phyloP scores from a whole-genome alignment of 2,113 vertebrate species.

The Lonchura striata region DNA sequence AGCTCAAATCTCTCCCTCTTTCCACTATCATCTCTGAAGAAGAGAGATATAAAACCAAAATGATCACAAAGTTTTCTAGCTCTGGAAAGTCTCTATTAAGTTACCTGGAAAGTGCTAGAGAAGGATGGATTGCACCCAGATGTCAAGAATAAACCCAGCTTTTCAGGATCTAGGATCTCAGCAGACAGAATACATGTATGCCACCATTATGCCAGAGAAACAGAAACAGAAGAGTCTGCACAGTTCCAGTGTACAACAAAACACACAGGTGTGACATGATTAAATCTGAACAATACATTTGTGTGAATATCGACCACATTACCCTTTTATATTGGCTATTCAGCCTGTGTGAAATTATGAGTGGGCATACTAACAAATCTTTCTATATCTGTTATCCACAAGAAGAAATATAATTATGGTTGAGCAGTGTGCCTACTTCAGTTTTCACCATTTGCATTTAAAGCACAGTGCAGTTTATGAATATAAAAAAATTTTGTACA shows the following conservation, averaged over 20 bases:
- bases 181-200: not conserved
- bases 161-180: not conserved
- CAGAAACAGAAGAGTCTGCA: not conserved
- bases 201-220: not conserved
- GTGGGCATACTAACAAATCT: not conserved
- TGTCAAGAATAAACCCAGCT: not conserved
- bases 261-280: not conserved
- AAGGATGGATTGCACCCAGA: not conserved
- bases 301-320: rapidly evolving
- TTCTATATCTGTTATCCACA: not conserved
- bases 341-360: not conserved
- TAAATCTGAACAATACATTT: not conserved
- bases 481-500: not conserved
- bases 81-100: not conserved
- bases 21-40: not conserved
- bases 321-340: not conserved
- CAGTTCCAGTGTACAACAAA: not conserved
- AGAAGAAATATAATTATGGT: not conserved
- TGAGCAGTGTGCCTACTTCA: not conserved
- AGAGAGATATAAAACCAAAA: not conserved
- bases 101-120: not conserved
- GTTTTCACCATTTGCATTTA: not conserved
- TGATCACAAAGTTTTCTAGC: not conserved
- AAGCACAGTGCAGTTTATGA: not conserved
- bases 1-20: not conserved